phyloP scores from a whole-genome alignment of 1,140 invertebrate species.

The Arctopsyche grandis region DNA sequence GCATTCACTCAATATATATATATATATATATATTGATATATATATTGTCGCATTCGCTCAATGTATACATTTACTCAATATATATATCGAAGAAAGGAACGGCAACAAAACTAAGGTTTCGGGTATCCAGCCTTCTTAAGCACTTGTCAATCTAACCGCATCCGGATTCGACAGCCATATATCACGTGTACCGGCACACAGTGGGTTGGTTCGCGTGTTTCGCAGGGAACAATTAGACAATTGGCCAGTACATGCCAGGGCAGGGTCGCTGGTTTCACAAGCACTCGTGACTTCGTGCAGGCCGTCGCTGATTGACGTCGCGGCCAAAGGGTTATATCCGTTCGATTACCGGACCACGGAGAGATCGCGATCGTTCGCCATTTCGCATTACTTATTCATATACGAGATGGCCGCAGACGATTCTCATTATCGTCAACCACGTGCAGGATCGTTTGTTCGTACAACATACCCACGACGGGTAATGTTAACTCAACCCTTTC shows the following conservation, averaged over 20 bases:
- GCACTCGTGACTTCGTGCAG: conserved; percentile 12
- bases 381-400: conserved; percentile 9
- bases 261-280: conserved; percentile 9
- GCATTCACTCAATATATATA: too few species aligned
- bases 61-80: too few species aligned
- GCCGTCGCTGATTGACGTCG: conserved; percentile 6
- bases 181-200: too few species aligned
- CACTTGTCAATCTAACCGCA: too few species aligned
- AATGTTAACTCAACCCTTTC: too few species aligned
- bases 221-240: background rate
- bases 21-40: too few species aligned
- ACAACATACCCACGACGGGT: background rate
- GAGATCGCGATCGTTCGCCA: background rate
- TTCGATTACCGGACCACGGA: background rate
- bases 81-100: too few species aligned
- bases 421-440: conserved; percentile 2
- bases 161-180: too few species aligned
- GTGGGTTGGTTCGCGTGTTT: too few species aligned
- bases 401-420: background rate
- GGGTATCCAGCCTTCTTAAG: too few species aligned
- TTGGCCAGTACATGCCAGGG: background rate
- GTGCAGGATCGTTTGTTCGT: background rate
- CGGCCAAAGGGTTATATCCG: background rate
- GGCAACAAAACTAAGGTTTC: too few species aligned
- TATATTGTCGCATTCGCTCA: too few species aligned